Base-by-base conservation (phyloP, 2,888 invertebrate species). In the Acanthopleura granulata region DNA sequence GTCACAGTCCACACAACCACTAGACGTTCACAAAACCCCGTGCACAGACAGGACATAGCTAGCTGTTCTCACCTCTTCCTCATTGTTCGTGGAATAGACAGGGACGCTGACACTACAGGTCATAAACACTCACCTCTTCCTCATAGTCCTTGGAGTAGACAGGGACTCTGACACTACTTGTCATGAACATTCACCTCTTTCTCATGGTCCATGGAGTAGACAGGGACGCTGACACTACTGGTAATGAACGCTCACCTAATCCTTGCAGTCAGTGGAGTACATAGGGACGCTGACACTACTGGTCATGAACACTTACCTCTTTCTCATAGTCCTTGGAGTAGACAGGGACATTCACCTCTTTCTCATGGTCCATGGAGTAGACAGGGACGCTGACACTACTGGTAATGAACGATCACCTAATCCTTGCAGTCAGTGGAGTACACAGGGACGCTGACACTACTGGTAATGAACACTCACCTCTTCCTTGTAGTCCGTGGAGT, bases 351-450 rank as follows among this genome's bases (percentile, higher is more conserved):
- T 85, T n/a, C 22, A 57, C 57, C 57, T 86, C 86, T 72, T 84
- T 83, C 14, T 82, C 82, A 76, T 84, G 84, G 70, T 86, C 86
- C 15, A 80, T 85, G 6, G 85, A 86, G 77, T 86, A 87, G n/a
- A 84, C 80, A 15, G 87, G 87, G 50, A n/a, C 78, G 72, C 82
- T 84, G 81, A 87, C 84, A 73, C 87, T 87, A 72, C 86, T 86
- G 27, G 86, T 87, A n/a, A 85, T 71, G 72, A 84, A 83, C 51
- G 83, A 80, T 15, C 18, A 51, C 51, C 51, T 86, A 86, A 72
- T 84, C 84, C 14, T 82, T 81, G 76, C 83, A 84, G 69, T 86
- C 86, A 16, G 80, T 85, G 9, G 85, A 86, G 77, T 86, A 87
- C n/a, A 84, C 80, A 14, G 87, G 87, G n/a, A 87, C n/a, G n/a